Conservation (phyloP, 2,888 invertebrate genomes). For the Parascotia fuliginaria region DNA sequence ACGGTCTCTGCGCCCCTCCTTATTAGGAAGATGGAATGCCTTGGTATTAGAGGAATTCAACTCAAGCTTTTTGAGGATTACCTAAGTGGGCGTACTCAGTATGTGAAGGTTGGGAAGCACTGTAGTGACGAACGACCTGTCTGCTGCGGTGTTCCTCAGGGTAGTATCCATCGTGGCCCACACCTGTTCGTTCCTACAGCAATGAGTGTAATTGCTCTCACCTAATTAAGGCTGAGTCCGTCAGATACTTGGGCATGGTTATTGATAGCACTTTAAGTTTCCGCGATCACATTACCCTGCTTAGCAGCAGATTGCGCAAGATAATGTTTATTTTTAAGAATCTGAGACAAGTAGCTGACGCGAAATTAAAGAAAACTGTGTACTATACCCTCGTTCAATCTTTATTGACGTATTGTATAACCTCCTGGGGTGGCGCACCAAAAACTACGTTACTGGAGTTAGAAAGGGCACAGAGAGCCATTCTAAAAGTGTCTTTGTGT, state of each 20-base stretch:
- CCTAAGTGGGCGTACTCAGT: not conserved
- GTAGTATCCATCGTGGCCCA: not conserved
- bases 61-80: not conserved
- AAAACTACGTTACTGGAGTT: not conserved
- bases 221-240: not conserved
- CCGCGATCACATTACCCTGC: too few relatives aligned
- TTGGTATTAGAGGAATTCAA: not conserved
- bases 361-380: not conserved
- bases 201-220: not conserved
- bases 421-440: conserved; percentile 1
- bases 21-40: too few relatives aligned
- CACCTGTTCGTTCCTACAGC: not conserved
- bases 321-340: not conserved
- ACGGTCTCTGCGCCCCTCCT: too few relatives aligned
- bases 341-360: not conserved
- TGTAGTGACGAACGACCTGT: not conserved
- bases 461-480: too few relatives aligned
- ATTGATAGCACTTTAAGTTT: not conserved
- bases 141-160: not conserved
- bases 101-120: not conserved
- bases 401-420: not conserved
- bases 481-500: not conserved
- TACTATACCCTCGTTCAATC: not conserved
- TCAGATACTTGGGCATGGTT: not conserved
- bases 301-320: not conserved